These are phyloP conservation scores for Girardinus metallicus DNA, from an alignment of 2,797 vertebrate genomes.

Conservation along the genomic window DNA sequence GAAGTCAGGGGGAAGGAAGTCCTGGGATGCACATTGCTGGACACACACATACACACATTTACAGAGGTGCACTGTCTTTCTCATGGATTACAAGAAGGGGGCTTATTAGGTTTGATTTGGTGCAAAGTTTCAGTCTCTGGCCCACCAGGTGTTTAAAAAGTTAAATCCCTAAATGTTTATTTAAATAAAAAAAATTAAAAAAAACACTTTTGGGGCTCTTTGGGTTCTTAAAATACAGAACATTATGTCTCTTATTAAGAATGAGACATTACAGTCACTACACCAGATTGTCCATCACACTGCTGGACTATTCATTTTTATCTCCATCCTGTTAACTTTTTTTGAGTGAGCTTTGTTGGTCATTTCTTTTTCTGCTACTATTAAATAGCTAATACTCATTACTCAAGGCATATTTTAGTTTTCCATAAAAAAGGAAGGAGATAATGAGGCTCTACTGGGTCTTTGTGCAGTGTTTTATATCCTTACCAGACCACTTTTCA, in stretches of 20 bases:
- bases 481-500: background rate
- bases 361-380: background rate
- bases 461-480: background rate
- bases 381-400: background rate
- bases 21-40: conserved; percentile 76
- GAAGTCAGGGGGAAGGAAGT: conserved; percentile 77
- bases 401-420: background rate
- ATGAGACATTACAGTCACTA: background rate
- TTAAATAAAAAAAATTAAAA: background rate
- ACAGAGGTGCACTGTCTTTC: conserved; percentile 51
- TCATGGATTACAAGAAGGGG: background rate
- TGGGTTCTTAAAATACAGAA: background rate
- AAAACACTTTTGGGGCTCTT: background rate
- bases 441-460: background rate
- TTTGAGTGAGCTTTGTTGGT: background rate
- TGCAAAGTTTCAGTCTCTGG: background rate
- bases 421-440: background rate
- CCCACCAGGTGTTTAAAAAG: background rate
- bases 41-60: conserved; percentile 69
- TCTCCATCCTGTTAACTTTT: background rate
- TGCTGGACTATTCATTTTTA: background rate
- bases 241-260: background rate
- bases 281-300: background rate
- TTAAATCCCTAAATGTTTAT: background rate
- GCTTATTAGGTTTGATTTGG: background rate